Percentiles rank a stretch among this genome's conserved stretches.
Evolutionary conservation across 1,140 invertebrate genomes (phyloP).

Genomic region (Ceratina calcarata): DNA sequence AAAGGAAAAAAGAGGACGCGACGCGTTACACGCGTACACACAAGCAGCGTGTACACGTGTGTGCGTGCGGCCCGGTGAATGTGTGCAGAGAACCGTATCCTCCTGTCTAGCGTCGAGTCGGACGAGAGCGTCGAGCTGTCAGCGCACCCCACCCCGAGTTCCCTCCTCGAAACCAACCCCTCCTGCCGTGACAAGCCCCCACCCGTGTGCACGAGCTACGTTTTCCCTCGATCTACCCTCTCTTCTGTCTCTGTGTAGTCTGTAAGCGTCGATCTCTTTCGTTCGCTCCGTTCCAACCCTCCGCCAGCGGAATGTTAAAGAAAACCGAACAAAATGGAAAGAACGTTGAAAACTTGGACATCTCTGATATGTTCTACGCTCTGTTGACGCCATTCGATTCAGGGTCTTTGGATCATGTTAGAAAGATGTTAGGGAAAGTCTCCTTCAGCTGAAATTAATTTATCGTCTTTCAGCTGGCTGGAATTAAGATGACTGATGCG

Average conservation of each 20-base stretch:
- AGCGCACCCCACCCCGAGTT: conserved; percentile 77
- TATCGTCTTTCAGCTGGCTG: background rate
- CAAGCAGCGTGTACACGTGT: conserved; percentile 32
- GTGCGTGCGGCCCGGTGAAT: conserved; percentile 61
- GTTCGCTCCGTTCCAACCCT: conserved; percentile 33
- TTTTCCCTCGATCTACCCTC: conserved; percentile 51
- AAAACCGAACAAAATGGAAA: conserved; percentile 37
- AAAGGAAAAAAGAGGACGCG: conserved; percentile 49
- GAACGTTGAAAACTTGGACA: background rate
- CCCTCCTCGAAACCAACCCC: conserved; percentile 71
- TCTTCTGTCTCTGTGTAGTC: conserved; percentile 3
- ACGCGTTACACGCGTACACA: background rate
- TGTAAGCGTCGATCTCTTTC: background rate
- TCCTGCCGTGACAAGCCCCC: conserved; percentile 54
- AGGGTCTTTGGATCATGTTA: too few relatives aligned
- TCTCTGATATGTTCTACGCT: background rate
- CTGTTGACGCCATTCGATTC: background rate
- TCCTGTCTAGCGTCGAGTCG: conserved; percentile 75
- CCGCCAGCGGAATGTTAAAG: conserved; percentile 14
- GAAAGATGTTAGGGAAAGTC: background rate
- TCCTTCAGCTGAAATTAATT: background rate
- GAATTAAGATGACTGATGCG: background rate
- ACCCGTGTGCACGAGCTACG: conserved; percentile 31
- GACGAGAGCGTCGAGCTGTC: conserved; percentile 79
- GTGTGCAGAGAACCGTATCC: conserved; percentile 80